Conservation (phyloP, 2,888 invertebrate genomes). For the Dynastes grantii region DNA sequence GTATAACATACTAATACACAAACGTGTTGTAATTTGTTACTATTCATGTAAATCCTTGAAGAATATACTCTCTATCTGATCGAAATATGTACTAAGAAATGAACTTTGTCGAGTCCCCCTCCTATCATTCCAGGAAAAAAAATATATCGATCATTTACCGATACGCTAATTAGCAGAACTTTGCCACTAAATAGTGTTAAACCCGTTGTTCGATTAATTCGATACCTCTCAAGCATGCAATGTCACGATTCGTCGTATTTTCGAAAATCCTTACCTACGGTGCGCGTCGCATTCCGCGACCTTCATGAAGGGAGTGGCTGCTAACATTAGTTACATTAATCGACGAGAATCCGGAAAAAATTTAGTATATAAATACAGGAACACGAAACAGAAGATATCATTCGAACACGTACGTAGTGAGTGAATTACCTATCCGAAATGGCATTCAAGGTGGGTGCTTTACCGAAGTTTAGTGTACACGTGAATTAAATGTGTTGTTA, state of each 20-base stretch:
- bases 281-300: slow-evolving; percentile 25
- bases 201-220: not conserved
- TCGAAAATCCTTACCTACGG: slow-evolving; percentile 25
- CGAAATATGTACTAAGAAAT: not conserved
- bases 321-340: slow-evolving; percentile 28
- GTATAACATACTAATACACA: not conserved
- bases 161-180: not conserved
- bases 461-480: too few species aligned
- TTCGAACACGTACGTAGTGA: slow-evolving; percentile 24
- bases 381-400: slow-evolving; percentile 13
- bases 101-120: too few species aligned
- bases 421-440: slow-evolving; percentile 28
- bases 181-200: not conserved
- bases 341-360: slow-evolving; percentile 41
- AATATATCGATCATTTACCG: not conserved
- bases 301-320: slow-evolving; percentile 47
- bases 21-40: not conserved
- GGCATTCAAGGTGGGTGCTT: slow-evolving; percentile 46
- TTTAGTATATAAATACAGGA: slow-evolving; percentile 29
- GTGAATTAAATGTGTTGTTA: not conserved
- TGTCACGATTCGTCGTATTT: slow-evolving; percentile 29
- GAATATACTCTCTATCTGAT: not conserved
- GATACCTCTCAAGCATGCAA: slow-evolving; percentile 27
- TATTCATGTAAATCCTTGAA: not conserved
- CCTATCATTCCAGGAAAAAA: too few species aligned